phyloP scores from a whole-genome alignment of 64 coral and sea anemone genomes.

The Pocillopora verrucosa region DNA sequence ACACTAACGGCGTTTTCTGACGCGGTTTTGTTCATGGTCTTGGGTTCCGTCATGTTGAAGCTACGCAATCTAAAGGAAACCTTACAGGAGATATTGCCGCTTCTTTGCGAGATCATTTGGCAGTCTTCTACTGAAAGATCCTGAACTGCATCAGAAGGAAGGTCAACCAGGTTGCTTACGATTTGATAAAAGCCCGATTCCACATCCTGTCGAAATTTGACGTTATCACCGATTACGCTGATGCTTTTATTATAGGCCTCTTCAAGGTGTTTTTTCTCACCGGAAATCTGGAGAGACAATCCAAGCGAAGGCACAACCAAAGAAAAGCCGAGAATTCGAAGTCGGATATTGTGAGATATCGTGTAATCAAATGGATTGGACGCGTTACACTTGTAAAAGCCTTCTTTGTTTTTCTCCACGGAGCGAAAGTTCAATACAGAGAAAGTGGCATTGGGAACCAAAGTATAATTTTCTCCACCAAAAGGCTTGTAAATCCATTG shows the following conservation, averaged over 20 bases:
- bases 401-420: slow-evolving; percentile 8
- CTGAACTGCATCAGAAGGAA: slow-evolving; percentile 49
- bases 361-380: slow-evolving; percentile 48
- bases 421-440: slow-evolving; percentile 11
- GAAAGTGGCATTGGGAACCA: slow-evolving; percentile 16
- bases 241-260: background rate
- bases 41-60: background rate
- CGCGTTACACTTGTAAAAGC: slow-evolving; percentile 55
- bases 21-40: slow-evolving; percentile 7
- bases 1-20: slow-evolving; percentile 30
- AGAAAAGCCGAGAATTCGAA: slow-evolving; percentile 38
- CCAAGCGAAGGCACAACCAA: slow-evolving; percentile 20
- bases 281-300: slow-evolving; percentile 2
- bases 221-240: background rate
- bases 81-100: background rate
- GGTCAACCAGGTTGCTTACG: slow-evolving; percentile 9
- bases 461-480: background rate
- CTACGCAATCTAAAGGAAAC: slow-evolving; percentile 13
- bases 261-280: background rate
- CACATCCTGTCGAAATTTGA: slow-evolving; percentile 7
- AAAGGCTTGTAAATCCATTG: slow-evolving; percentile 44
- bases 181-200: background rate
- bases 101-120: background rate
- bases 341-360: background rate
- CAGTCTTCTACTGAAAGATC: background rate